These are phyloP conservation scores for Metopia argyrocephala DNA, from an alignment of 2,888 invertebrate genomes.

Conservation along the genomic window DNA sequence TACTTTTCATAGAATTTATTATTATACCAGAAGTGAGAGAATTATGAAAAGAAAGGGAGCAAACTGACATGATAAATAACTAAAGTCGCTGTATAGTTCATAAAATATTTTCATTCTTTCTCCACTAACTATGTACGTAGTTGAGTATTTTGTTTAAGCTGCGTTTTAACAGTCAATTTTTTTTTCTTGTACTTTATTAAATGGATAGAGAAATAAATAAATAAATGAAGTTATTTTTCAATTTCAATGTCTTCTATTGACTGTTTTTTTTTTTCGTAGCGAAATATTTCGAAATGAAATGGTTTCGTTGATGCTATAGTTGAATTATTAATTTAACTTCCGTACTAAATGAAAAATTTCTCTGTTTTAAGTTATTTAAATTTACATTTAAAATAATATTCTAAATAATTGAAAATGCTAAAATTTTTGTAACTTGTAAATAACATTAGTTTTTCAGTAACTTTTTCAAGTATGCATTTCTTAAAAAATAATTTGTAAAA, in stretches of 20 bases:
- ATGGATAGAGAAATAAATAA: too few species aligned
- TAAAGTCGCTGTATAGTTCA: constrained; percentile 25
- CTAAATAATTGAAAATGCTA: too few species aligned
- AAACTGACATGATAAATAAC: constrained; percentile 42
- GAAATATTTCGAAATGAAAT: not conserved
- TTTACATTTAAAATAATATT: too few species aligned
- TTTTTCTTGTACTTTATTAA: not conserved
- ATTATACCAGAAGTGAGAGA: constrained; percentile 23
- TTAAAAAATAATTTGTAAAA: too few species aligned
- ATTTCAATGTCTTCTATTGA: constrained; percentile 10
- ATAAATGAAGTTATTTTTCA: constrained; percentile 35
- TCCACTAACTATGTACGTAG: not conserved
- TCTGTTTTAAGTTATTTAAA: too few species aligned
- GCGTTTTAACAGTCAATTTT: constrained; percentile 10
- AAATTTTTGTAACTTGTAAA: too few species aligned
- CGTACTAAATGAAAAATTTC: too few species aligned
- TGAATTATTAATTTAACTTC: too few species aligned
- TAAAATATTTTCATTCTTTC: constrained; percentile 16
- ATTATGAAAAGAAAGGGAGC: not conserved
- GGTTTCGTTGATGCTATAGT: not conserved
- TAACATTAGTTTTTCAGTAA: too few species aligned
- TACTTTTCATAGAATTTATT: constrained; percentile 35
- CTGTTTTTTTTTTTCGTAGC: not conserved
- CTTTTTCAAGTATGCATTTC: too few species aligned
- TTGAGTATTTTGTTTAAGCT: constrained; percentile 4